These are phyloP conservation scores for Ptilodon capucinus DNA, from an alignment of 2,888 invertebrate genomes.

Conservation along the genomic window DNA sequence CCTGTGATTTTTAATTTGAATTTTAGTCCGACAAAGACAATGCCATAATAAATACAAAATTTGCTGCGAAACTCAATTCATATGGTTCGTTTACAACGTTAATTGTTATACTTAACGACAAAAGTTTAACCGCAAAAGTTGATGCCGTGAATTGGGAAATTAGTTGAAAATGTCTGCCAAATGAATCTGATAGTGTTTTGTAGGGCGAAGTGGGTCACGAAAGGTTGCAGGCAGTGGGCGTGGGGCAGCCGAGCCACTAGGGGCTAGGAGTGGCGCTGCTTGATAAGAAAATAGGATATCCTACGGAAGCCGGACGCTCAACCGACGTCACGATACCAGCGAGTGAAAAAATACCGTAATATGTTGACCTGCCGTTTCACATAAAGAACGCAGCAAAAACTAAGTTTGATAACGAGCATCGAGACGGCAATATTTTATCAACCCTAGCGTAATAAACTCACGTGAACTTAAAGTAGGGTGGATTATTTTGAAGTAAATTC, in stretches of 20 bases:
- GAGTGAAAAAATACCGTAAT: slow-evolving; percentile 41
- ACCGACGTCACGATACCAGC: slow-evolving; percentile 56
- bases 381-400: slow-evolving; percentile 12
- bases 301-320: slow-evolving; percentile 58
- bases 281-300: slow-evolving; percentile 67
- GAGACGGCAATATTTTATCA: slow-evolving; percentile 12
- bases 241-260: slow-evolving; percentile 20
- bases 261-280: slow-evolving; percentile 34
- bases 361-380: slow-evolving; percentile 37
- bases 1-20: not conserved
- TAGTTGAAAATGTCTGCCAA: slow-evolving; percentile 50
- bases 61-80: slow-evolving; percentile 20
- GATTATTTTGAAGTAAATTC: slow-evolving; percentile 3
- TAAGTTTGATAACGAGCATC: slow-evolving; percentile 7
- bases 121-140: slow-evolving; percentile 51
- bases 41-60: slow-evolving; percentile 12
- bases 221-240: slow-evolving; percentile 37
- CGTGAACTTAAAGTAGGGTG: slow-evolving; percentile 12
- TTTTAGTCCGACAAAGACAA: slow-evolving; percentile 20
- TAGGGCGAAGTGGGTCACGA: slow-evolving; percentile 62
- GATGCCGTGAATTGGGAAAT: slow-evolving; percentile 40
- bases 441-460: slow-evolving; percentile 1
- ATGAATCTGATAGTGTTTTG: slow-evolving; percentile 54
- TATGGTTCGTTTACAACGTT: slow-evolving; percentile 33
- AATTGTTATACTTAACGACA: slow-evolving; percentile 64